Base-by-base conservation (phyloP, 2,888 invertebrate species). In the Hedychridium roseum region DNA sequence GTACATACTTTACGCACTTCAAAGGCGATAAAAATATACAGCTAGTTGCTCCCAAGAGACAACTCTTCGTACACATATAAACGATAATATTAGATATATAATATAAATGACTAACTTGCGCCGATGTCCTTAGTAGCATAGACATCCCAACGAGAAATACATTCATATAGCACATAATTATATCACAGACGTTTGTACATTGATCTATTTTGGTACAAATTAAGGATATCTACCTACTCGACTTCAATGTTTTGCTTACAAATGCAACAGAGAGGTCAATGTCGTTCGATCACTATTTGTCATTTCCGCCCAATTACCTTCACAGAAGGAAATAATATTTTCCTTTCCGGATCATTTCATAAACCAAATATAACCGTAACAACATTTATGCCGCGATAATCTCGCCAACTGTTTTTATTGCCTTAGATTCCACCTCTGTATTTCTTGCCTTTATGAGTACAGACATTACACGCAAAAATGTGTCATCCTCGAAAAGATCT, bases 121-220 rank as follows among this genome's bases (percentile, higher is more conserved):
- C 5, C 9, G 55, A 60, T 31, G 15, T 35, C 40, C 44, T 42
- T 42, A 46, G 42, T 44, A 50, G 50, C 50, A 16, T 41, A 37
- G 40, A 60, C 43, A 55, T 50, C 36, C 27, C 40, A 40, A 12
- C 50, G 36, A 37, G 31, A 46, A 46, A 35, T 41, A 32, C 52
- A 57, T 39, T 53, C 7, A 17, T 43, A 37, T 49, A 50, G 48
- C 35, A 31, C 12, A 21, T 49, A 49, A 50, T 3, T 56, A 20
- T 59, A 61, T 60, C 60, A 62, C 60, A 61, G 62, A 32, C 58
- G 51, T 60, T 48, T 48, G 45, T 47, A 57, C 50, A 62, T 35
- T 37, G 37, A 36, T 48, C 54, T 27, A 15, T 48, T 39, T 23
- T 48, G 32, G 20, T 28, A 44, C 51, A 39, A 43, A 3, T n/a